Conservation (phyloP, 2,113 vertebrate species). For the Sitta europaea region DNA sequence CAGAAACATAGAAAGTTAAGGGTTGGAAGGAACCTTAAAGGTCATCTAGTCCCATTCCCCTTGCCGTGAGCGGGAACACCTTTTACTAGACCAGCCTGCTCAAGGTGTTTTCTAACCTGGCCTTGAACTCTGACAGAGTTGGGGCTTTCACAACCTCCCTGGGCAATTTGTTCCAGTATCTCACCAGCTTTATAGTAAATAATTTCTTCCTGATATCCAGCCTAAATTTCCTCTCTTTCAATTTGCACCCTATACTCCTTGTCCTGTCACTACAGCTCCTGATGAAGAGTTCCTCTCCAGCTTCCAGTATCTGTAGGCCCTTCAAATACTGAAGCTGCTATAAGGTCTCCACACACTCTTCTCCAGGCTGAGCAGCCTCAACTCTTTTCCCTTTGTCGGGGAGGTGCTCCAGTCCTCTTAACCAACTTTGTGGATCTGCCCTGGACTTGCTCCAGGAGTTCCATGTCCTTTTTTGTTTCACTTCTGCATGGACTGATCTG, state of each 20-base stretch:
- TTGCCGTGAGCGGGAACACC: neutral
- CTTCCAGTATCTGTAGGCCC: neutral
- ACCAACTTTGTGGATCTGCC: neutral
- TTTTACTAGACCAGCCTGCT: neutral
- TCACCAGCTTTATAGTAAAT: neutral
- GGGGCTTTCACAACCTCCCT: neutral
- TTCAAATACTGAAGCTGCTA: neutral
- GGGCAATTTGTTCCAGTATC: neutral
- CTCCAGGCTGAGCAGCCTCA: neutral
- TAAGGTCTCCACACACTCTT: neutral
- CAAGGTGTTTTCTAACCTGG: neutral
- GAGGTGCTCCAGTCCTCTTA: neutral
- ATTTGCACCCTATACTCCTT: neutral
- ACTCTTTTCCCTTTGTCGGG: neutral
- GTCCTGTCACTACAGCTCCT: neutral
- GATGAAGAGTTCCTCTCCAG: neutral
- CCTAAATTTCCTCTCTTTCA: neutral
- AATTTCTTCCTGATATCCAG: neutral
- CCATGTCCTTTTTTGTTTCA: neutral
- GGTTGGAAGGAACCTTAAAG: neutral
- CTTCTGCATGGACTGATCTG: fast-evolving
- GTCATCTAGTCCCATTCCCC: neutral
- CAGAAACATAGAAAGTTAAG: neutral
- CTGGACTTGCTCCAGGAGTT: neutral
- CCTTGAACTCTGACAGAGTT: neutral